These are phyloP conservation scores for Polymixis lichenea DNA, from an alignment of 2,888 invertebrate species.

Conservation along the genomic window DNA sequence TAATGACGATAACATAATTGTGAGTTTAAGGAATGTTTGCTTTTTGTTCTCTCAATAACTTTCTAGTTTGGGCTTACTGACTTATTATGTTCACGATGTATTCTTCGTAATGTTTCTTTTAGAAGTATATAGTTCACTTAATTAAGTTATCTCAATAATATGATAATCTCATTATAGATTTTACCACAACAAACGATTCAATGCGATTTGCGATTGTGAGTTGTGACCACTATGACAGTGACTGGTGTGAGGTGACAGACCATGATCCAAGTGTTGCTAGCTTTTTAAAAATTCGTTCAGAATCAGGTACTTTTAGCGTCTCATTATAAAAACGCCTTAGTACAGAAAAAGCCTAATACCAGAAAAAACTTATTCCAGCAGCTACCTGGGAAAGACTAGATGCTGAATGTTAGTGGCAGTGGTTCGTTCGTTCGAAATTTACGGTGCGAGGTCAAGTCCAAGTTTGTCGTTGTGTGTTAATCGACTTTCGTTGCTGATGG, in stretches of 20 bases:
- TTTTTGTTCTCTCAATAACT: conserved; percentile 1
- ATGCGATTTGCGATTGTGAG: background rate
- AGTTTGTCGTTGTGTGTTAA: background rate
- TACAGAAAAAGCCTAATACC: background rate
- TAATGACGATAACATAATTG: conserved; percentile 94
- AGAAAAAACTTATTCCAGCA: background rate
- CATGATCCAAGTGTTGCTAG: conserved; percentile 6
- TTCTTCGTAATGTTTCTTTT: conserved; percentile 10
- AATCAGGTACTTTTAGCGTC: background rate
- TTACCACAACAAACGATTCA: background rate
- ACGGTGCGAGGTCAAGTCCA: background rate
- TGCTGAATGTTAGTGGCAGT: background rate
- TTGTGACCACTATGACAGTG: background rate
- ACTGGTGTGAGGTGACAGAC: background rate
- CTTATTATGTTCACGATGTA: background rate
- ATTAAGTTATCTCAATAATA: background rate
- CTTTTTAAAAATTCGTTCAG: conserved; percentile 14
- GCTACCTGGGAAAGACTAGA: background rate
- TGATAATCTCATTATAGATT: background rate
- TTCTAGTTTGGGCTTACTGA: background rate
- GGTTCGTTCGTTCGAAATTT: background rate
- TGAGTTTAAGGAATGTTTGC: conserved; percentile 29
- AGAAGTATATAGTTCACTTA: background rate
- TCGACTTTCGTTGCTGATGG: background rate
- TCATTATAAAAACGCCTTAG: no score